These are phyloP conservation scores for Chelon auratus DNA, from an alignment of 2,797 vertebrate species.

Conservation along the genomic window DNA sequence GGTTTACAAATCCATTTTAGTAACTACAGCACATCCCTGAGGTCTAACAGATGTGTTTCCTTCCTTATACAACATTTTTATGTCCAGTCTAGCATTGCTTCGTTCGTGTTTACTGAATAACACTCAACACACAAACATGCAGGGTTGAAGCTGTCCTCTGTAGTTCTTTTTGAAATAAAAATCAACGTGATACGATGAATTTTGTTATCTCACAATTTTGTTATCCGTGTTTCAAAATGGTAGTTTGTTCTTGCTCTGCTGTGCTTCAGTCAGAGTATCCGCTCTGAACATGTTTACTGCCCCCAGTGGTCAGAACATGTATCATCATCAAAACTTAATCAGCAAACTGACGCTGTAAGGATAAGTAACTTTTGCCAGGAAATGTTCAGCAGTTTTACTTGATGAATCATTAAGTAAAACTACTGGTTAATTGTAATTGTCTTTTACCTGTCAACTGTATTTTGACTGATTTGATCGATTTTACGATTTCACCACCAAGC, in stretches of 20 bases:
- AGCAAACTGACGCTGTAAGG: too few relatives aligned
- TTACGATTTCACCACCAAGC: background rate
- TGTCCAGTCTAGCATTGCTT: background rate
- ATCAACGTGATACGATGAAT: background rate
- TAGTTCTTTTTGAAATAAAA: background rate
- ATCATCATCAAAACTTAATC: background rate
- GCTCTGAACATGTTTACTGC: background rate
- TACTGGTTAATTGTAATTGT: too few relatives aligned
- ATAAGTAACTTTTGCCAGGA: background rate
- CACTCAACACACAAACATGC: background rate
- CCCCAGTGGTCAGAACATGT: background rate
- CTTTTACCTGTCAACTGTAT: too few relatives aligned
- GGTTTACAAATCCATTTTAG: too few relatives aligned
- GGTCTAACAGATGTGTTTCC: background rate
- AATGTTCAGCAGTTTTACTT: background rate
- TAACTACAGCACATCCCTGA: background rate
- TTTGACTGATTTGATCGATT: background rate
- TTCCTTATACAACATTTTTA: background rate
- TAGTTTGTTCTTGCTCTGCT: background rate
- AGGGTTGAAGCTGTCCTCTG: background rate
- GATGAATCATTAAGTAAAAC: too few relatives aligned
- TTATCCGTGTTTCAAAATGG: background rate
- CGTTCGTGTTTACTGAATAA: background rate
- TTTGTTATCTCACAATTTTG: background rate
- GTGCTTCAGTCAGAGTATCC: background rate